These are phyloP conservation scores for Takifugu flavidus DNA, from an alignment of 2,113 vertebrate genomes.

Conservation along the genomic window DNA sequence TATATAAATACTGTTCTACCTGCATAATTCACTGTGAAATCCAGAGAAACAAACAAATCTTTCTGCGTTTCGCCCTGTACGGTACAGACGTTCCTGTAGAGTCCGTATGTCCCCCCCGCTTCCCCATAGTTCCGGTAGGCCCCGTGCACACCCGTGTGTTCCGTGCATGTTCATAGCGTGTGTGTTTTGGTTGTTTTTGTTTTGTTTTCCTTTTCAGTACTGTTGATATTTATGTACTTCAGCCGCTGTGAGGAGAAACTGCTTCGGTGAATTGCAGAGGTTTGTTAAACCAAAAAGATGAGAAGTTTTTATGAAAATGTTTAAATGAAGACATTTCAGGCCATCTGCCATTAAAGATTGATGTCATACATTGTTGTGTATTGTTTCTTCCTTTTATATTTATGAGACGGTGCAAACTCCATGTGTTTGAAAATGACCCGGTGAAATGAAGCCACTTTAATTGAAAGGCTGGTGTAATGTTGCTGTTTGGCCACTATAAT, in stretches of 20 bases:
- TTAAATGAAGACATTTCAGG: slow-evolving; percentile 67
- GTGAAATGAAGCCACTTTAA: too few relatives aligned
- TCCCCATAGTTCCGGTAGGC: slow-evolving; percentile 35
- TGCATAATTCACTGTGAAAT: slow-evolving; percentile 70
- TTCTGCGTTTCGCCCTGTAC: slow-evolving; percentile 21
- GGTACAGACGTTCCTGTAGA: slow-evolving; percentile 47
- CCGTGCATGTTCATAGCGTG: slow-evolving; percentile 67
- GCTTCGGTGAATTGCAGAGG: slow-evolving; percentile 66
- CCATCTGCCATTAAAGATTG: slow-evolving; percentile 70
- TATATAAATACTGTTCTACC: slow-evolving; percentile 60
- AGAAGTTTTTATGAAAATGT: slow-evolving; percentile 68
- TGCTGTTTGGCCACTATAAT: too few relatives aligned
- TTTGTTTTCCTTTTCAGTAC: slow-evolving; percentile 55
- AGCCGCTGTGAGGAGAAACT: slow-evolving; percentile 69
- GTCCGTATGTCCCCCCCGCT: slow-evolving; percentile 17
- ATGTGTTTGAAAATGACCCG: too few relatives aligned
- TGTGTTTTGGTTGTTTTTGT: slow-evolving; percentile 37
- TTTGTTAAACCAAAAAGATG: slow-evolving; percentile 56
- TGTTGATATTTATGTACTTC: slow-evolving; percentile 69
- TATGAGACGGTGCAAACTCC: neutral
- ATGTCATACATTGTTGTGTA: slow-evolving; percentile 29
- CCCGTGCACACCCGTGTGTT: slow-evolving; percentile 55
- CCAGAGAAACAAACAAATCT: slow-evolving; percentile 34
- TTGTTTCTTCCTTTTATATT: neutral
- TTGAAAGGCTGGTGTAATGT: too few relatives aligned